A percentile compares a stretch with the other conserved stretches of the same genome.
phyloP scores from a whole-genome alignment of 2,888 invertebrate genomes.

The Rhopalosiphum nymphaeae region DNA sequence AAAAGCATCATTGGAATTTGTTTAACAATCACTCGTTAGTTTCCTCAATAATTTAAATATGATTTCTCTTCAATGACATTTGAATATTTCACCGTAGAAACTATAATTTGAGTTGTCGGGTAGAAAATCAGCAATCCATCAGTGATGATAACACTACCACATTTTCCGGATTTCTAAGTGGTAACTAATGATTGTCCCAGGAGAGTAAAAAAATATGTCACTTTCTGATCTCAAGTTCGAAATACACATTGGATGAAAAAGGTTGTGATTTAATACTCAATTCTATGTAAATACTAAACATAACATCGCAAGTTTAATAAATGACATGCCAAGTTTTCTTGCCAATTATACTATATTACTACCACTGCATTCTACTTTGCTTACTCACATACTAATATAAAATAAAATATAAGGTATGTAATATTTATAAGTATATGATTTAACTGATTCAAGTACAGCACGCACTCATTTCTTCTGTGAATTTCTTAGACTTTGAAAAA shows the following conservation, averaged over 20 bases:
- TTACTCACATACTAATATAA: not conserved
- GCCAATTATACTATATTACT: not conserved
- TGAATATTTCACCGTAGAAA: not conserved
- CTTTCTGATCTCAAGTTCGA: not conserved
- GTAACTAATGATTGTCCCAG: slow-evolving; percentile 29
- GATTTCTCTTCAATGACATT: not conserved
- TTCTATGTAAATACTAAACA: not conserved
- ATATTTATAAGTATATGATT: not conserved
- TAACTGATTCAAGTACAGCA: not conserved
- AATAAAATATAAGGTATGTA: not conserved
- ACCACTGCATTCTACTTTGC: not conserved
- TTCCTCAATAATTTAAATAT: not conserved
- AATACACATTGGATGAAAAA: not conserved
- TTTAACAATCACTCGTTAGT: slow-evolving; percentile 10
- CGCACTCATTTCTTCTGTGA: not conserved
- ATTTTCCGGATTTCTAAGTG: not conserved
- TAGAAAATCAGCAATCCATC: slow-evolving; percentile 9
- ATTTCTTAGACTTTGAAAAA: not conserved
- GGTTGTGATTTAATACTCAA: not conserved
- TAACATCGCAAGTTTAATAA: not conserved
- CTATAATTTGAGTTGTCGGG: not conserved
- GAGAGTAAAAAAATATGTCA: slow-evolving; percentile 1
- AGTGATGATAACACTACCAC: not conserved
- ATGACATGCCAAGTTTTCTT: not conserved
- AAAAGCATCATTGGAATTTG: not conserved